Conservation (phyloP, 1,140 invertebrate species). For the Steinernema khuongi region DNA sequence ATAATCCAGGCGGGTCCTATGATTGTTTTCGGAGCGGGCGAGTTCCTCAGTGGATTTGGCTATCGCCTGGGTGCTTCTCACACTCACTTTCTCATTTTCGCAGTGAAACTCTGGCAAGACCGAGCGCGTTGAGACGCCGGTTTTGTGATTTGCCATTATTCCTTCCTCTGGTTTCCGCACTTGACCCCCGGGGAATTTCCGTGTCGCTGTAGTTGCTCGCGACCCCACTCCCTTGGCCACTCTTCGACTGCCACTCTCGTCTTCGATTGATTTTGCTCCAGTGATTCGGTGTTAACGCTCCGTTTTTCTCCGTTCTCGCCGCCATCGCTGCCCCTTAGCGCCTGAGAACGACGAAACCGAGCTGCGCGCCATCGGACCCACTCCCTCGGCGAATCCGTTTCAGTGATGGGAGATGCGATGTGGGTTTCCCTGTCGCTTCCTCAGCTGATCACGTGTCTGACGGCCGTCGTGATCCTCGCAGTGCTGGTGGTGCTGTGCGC, state of each 20-base stretch:
- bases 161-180: background rate
- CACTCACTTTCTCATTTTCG: background rate
- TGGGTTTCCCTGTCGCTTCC: background rate
- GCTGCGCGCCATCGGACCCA: too few species aligned
- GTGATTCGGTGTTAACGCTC: too few species aligned
- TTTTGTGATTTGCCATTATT: slow-evolving; percentile 17
- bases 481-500: background rate
- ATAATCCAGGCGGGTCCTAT: background rate
- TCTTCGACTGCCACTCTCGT: background rate
- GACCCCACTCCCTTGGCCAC: background rate
- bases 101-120: background rate
- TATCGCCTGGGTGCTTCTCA: background rate
- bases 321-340: too few species aligned
- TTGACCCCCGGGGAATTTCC: background rate
- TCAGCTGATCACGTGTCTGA: background rate
- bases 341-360: too few species aligned
- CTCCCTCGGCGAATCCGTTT: background rate
- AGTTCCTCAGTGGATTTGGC: background rate
- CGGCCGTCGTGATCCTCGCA: background rate
- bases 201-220: background rate
- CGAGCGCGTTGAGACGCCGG: background rate
- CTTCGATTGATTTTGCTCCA: slow-evolving; percentile 1
- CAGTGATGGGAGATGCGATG: background rate
- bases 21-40: background rate
- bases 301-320: too few species aligned